Evolutionary conservation across 2,113 vertebrate species (phyloP).

Genomic region (Saimiri boliviensis): DNA sequence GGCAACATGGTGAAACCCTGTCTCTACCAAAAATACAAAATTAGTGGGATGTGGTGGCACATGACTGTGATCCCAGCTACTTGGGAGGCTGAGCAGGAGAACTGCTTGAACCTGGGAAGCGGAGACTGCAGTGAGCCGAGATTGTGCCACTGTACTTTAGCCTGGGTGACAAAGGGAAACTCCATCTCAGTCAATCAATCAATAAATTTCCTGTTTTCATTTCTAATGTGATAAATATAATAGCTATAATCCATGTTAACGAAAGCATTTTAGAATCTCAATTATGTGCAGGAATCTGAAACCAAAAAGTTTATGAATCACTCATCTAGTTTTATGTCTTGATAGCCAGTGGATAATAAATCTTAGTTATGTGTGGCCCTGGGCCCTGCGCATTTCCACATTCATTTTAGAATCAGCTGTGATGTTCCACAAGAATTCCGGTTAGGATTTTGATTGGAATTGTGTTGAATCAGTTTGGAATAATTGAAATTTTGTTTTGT

Average conservation of each 20-base stretch:
- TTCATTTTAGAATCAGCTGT: neutral
- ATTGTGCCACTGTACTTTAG: no score
- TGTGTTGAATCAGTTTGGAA: neutral
- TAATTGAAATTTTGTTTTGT: neutral
- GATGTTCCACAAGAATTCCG: neutral
- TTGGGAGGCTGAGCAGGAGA: no score
- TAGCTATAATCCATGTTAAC: neutral
- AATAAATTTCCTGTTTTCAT: no score
- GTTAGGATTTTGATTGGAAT: neutral
- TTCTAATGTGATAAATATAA: neutral
- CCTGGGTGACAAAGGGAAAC: no score
- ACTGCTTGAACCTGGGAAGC: no score
- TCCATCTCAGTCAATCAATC: no score
- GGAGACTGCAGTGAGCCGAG: no score
- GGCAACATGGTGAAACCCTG: no score
- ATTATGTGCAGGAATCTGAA: neutral
- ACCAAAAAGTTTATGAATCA: neutral
- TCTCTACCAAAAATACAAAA: no score
- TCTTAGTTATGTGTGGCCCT: neutral
- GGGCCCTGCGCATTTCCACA: neutral
- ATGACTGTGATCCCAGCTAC: no score
- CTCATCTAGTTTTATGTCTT: neutral
- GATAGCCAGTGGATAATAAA: neutral
- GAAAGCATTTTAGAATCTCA: neutral
- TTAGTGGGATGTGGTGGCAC: no score